Evolutionary conservation across 2,888 invertebrate genomes (phyloP).

Genomic region (Lacanobia wlatinum): DNA sequence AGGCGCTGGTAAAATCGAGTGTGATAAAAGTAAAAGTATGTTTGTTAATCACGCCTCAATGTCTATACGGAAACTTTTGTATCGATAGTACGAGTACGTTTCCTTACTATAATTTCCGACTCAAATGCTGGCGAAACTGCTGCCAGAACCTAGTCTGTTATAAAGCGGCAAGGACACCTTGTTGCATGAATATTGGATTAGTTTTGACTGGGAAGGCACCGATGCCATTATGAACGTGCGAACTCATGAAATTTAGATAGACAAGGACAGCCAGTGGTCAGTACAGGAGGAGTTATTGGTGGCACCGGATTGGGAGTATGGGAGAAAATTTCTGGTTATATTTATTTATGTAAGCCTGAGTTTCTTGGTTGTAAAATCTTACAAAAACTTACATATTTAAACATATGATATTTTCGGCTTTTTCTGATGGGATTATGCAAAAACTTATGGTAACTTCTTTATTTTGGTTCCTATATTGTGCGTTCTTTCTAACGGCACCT

Average conservation of each 20-base stretch:
- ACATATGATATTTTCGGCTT: too few relatives aligned
- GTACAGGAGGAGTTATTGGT: conserved; percentile 56
- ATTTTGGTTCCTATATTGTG: too few relatives aligned
- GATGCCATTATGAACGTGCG: conserved; percentile 68
- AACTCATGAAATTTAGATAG: conserved; percentile 73
- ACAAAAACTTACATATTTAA: too few relatives aligned
- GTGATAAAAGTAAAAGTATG: too few relatives aligned
- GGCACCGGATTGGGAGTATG: not conserved
- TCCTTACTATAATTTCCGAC: not conserved
- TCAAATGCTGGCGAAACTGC: not conserved
- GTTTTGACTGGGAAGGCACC: conserved; percentile 69
- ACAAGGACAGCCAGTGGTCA: conserved; percentile 55
- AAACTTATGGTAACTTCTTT: too few relatives aligned
- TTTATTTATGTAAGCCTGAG: not conserved
- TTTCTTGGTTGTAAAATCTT: not conserved
- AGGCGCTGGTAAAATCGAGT: too few relatives aligned
- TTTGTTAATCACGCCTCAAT: too few relatives aligned
- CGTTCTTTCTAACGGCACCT: too few relatives aligned
- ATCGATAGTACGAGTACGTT: not conserved
- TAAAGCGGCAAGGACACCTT: conserved; percentile 60
- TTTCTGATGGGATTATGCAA: too few relatives aligned
- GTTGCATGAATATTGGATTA: conserved; percentile 72
- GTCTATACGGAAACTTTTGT: too few relatives aligned
- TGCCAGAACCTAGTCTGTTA: conserved; percentile 16
- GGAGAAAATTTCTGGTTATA: conserved; percentile 5